A percentile compares a stretch with the other conserved stretches of the same genome.
Conservation (phyloP, 2,888 invertebrate species). For the Noctua janthe region DNA sequence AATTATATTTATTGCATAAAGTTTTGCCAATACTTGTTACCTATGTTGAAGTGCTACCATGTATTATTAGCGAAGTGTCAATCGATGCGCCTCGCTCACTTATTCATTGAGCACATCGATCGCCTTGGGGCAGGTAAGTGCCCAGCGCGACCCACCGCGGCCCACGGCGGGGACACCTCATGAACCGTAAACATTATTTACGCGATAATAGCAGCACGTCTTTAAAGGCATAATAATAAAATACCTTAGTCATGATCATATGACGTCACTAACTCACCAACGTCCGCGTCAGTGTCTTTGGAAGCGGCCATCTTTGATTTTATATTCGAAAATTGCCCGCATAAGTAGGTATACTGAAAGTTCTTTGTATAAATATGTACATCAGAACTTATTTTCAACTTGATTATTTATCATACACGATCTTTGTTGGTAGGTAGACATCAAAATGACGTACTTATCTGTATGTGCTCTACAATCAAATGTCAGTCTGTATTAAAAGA, state of each 20-base stretch:
- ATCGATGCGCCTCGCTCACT: constrained; percentile 52
- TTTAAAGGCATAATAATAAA: constrained; percentile 26
- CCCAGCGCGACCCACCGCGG: neutral
- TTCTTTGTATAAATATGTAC: neutral
- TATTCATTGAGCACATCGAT: constrained; percentile 56
- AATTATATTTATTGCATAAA: neutral
- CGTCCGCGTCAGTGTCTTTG: constrained; percentile 10
- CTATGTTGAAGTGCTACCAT: neutral
- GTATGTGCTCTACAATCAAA: neutral
- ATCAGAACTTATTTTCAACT: neutral
- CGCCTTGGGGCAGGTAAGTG: constrained; percentile 45
- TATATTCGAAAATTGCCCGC: neutral
- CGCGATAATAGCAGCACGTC: constrained; percentile 12
- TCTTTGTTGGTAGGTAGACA: neutral
- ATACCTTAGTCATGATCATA: constrained; percentile 16
- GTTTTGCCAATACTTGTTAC: neutral
- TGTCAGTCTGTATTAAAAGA: neutral
- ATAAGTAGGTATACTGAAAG: neutral
- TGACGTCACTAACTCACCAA: constrained; percentile 9
- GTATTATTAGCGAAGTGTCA: constrained; percentile 27
- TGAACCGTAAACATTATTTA: constrained; percentile 41
- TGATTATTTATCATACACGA: neutral
- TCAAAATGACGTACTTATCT: neutral
- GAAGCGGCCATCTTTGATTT: constrained; percentile 11
- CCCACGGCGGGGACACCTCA: constrained; percentile 5